Evolutionary conservation across 2,888 invertebrate genomes (phyloP), one percentile per base, ranked within the genome.

Genomic region (Ichneumon xanthorius): DNA sequence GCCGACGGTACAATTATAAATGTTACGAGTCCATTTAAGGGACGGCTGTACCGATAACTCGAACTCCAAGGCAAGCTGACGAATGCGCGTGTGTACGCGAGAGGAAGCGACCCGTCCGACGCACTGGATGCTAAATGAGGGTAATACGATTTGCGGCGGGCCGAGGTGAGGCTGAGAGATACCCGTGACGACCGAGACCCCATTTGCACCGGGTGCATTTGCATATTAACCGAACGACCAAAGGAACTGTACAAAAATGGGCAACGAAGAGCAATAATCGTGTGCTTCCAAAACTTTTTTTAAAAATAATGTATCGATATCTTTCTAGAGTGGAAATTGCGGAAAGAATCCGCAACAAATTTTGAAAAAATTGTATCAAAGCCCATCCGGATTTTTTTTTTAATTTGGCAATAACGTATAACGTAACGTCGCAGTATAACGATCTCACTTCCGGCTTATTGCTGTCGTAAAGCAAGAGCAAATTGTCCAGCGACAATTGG

Each of bases 141-240:
- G 88, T 92, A 91, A 91, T 91, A 89, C 90, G 88, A 90, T 91
- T 91, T 89, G 86, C 89, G 82, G 75, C 73, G 45, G 71, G 76
- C 40, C 80, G 85, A 84, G 79, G 84, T 80, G 81, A 82, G 63
- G 72, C 80, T 71, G 77, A 45, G 65, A 72, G 67, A 82, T 80
- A 80, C 33, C 30, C 68, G 55, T 72, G 67, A 85, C 72, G 76
- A 82, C 82, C 82, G 67, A 85, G 85, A 85, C 85, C 85, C 67
- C 79, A 77, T 82, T 85, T 77, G 53, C 26, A 63, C 53, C 67
- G 22, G 26, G 14, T 61, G 30, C 22, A 76, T 61, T 80, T 76
- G 53, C 72, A 71, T 63, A 70, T 58, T 9, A 73, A 70, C 19
- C 37, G 37, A 45, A 30, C 19, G 22, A 77, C 63, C 68, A 11